Conservation (phyloP, 2,888 invertebrate species). For the Drosophila multiciliata region DNA sequence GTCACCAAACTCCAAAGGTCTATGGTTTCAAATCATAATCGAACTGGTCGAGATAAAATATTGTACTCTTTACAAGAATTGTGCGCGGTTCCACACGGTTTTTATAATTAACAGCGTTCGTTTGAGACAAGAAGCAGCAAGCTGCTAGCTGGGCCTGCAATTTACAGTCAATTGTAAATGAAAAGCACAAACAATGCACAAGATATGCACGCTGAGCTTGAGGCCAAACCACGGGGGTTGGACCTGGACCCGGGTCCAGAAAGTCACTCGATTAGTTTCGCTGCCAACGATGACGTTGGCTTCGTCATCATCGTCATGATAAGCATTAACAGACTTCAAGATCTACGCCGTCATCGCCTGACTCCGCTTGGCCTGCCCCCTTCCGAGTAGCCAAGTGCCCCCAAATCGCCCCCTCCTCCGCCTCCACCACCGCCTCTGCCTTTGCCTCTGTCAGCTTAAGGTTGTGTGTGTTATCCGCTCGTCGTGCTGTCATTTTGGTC, state of each 20-base stretch:
- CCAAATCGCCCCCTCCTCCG: conserved; percentile 34
- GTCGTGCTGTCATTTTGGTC: conserved; percentile 49
- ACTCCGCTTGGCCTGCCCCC: conserved; percentile 25
- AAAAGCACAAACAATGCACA: conserved; percentile 68
- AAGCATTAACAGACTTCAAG: conserved; percentile 72
- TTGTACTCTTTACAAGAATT: conserved; percentile 52
- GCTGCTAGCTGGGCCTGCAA: conserved; percentile 48
- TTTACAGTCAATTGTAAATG: conserved; percentile 68
- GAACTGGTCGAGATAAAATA: conserved; percentile 47
- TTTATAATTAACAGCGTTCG: conserved; percentile 70
- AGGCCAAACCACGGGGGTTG: conserved; percentile 59
- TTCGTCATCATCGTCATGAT: conserved; percentile 70
- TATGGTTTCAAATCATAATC: conserved; percentile 46
- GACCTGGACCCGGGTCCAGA: conserved; percentile 59
- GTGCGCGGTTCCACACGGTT: conserved; percentile 45
- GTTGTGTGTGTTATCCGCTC: conserved; percentile 53
- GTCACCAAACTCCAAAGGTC: conserved; percentile 32
- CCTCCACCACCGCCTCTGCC: conserved; percentile 23
- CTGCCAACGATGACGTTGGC: conserved; percentile 67
- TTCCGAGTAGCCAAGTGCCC: background rate
- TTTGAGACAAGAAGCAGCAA: conserved; percentile 48
- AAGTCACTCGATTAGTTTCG: conserved; percentile 77
- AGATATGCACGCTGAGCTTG: conserved; percentile 30
- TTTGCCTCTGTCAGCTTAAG: conserved; percentile 29
- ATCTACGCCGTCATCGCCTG: conserved; percentile 74